These are phyloP conservation scores for Sebastes diaconus DNA, from an alignment of 2,797 vertebrate species.

Conservation along the genomic window DNA sequence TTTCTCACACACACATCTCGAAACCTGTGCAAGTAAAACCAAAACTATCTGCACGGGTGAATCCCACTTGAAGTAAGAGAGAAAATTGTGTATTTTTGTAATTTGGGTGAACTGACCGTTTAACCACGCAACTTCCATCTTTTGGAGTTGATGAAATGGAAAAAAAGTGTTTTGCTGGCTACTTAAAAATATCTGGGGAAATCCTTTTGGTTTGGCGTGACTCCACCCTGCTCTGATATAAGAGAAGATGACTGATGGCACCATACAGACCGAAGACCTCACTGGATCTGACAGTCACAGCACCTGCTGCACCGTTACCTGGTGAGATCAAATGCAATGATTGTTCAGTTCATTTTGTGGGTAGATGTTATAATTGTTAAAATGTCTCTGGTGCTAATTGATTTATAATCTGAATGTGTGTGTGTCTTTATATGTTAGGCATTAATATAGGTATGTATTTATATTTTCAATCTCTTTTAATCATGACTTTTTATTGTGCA, in stretches of 20 bases:
- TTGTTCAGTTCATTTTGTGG: background rate
- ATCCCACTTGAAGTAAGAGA: background rate
- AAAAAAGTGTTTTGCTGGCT: no score
- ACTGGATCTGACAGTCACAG: background rate
- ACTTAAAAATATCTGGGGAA: background rate
- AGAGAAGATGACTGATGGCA: background rate
- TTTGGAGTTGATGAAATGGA: background rate
- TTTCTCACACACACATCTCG: background rate
- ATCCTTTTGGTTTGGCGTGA: no score
- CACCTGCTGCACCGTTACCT: background rate
- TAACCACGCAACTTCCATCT: background rate
- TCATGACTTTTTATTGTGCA: no score
- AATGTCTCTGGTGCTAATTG: background rate
- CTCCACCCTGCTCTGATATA: background rate
- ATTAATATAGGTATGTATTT: no score
- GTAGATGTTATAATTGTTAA: background rate
- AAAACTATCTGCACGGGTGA: background rate
- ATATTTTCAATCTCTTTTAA: no score
- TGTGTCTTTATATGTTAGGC: no score
- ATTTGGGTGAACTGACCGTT: background rate
- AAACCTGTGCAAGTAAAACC: background rate
- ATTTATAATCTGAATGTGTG: background rate
- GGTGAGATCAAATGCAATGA: background rate
- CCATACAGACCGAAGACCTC: background rate
- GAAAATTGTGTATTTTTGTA: background rate